These are phyloP conservation scores for Chirona hameri DNA, from an alignment of 2,888 invertebrate species.

Conservation along the genomic window DNA sequence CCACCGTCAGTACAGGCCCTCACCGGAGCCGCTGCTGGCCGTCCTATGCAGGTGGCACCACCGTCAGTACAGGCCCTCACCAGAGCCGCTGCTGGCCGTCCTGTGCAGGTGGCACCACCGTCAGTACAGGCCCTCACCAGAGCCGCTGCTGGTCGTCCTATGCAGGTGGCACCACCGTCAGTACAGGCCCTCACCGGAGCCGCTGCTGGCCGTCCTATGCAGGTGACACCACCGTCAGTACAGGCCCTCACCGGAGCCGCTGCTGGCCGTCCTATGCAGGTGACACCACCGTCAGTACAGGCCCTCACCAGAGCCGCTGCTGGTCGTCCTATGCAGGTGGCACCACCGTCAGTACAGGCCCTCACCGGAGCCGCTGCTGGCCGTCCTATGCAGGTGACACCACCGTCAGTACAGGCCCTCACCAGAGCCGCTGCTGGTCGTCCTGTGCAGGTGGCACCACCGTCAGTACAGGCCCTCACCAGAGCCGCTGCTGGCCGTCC, in stretches of 20 bases:
- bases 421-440: slow-evolving; percentile 74
- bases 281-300: too few relatives aligned
- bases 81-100: slow-evolving; percentile 75
- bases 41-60: slow-evolving; percentile 56
- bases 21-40: slow-evolving; percentile 69
- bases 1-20: background rate
- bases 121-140: slow-evolving; percentile 48
- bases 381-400: slow-evolving; percentile 59
- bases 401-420: too few relatives aligned
- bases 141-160: slow-evolving; percentile 78
- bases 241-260: slow-evolving; percentile 57
- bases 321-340: slow-evolving; percentile 64
- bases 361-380: slow-evolving; percentile 66
- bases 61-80: too few relatives aligned
- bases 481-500: slow-evolving; percentile 77
- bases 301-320: slow-evolving; percentile 71
- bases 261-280: slow-evolving; percentile 69
- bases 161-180: too few relatives aligned
- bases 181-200: too few relatives aligned
- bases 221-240: background rate
- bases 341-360: background rate
- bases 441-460: slow-evolving; percentile 54
- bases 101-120: slow-evolving; percentile 49
- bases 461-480: slow-evolving; percentile 44
- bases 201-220: slow-evolving; percentile 74